Evolutionary conservation across 1,140 invertebrate genomes (phyloP), one percentile per base, ranked within the genome.

Genomic region (Drosophila neocordata): DNA sequence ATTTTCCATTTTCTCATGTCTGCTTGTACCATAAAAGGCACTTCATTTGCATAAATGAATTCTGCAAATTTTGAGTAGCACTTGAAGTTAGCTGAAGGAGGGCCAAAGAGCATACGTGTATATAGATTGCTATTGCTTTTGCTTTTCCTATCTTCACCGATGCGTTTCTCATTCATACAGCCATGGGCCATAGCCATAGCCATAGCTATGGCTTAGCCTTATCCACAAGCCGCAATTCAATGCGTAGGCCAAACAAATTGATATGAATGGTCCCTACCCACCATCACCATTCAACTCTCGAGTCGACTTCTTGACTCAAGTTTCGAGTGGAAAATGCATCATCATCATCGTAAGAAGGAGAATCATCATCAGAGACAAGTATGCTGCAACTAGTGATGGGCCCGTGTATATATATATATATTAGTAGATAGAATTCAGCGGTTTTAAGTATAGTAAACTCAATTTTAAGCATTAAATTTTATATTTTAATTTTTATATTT

Each of bases 21-120:
- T 59, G 62, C 62, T 67, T 69, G 62, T 78, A 56, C 66, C 74
- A 82, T 82, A 82, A 72, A 87, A 78, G 79, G 78, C 82, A 87
- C 82, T 87, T 87, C 70, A 87, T 87, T 87, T 87, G 82, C 83
- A 87, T 87, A 87, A 87, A 87, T 87, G 82, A 87, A 87, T 87
- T 78, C 82, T 87, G 83, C 77, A 88, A 87, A 88, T 87, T 87
- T 78, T 82, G 82, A 87, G 82, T 76, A 87, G 82, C 79, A 76
- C 82, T 87, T 68, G 78, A 78, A 53, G 65, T 34, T 65, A 48
- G 58, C 58, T 44, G 11, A 61, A 48, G 41, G 22, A 41, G 34
- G 34, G 58, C 53, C 59, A 69, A 69, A 62, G 72, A 75, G 58
- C 75, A 69, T 66, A 69, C 37, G 34, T 27, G 31, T 48, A 35